These are phyloP conservation scores for Dasyornis broadbenti DNA, from an alignment of 2,113 vertebrate genomes.

Conservation along the genomic window DNA sequence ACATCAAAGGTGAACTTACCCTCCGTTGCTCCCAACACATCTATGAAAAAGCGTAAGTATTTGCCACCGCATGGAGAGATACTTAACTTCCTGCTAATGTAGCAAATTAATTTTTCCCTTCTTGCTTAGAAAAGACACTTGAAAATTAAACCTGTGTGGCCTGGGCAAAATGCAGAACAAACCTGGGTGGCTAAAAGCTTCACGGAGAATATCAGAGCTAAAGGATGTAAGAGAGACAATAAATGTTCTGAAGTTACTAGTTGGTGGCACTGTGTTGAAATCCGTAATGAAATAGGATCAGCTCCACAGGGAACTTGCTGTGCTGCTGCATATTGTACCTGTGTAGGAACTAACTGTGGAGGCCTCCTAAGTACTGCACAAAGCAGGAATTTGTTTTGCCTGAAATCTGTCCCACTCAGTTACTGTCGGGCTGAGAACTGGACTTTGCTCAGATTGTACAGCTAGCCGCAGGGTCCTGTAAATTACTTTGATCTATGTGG, in stretches of 20 bases:
- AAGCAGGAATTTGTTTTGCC: not conserved
- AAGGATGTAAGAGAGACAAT: not conserved
- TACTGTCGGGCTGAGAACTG: not conserved
- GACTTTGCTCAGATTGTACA: slow-evolving; percentile 27
- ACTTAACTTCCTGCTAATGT: not conserved
- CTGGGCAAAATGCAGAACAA: not conserved
- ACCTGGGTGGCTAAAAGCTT: not conserved
- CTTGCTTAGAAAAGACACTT: not conserved
- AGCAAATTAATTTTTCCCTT: not conserved
- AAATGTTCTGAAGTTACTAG: not conserved
- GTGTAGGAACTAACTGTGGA: not conserved
- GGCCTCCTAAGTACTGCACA: not conserved
- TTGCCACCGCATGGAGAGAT: not conserved
- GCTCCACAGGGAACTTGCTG: not conserved
- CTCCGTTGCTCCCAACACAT: not conserved
- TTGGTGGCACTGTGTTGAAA: not conserved
- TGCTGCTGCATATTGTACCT: not conserved
- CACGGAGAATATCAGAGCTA: not conserved
- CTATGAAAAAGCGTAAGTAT: not conserved
- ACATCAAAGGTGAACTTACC: slow-evolving; percentile 21
- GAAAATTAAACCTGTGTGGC: not conserved
- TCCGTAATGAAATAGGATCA: not conserved
- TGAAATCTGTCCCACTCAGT: slow-evolving; percentile 26
- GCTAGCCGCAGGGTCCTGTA: slow-evolving; percentile 2
- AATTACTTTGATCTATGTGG: not conserved